phyloP scores from a whole-genome alignment of 1,140 invertebrate species.

The Aphis gossypii region DNA sequence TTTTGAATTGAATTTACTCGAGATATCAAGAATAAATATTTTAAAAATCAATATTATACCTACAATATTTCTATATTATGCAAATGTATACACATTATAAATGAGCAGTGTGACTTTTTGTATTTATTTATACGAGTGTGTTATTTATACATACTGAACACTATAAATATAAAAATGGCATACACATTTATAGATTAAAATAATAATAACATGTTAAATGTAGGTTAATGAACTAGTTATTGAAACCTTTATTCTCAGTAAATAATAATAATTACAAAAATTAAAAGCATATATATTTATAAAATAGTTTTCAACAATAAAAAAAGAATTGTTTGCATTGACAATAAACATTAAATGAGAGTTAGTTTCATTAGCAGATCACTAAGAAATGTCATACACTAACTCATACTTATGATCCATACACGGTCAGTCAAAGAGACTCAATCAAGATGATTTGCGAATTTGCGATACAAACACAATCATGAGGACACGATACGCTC shows the following conservation, averaged over 20 bases:
- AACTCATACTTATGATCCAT: not conserved
- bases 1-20: not conserved
- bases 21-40: not conserved
- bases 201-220: not conserved
- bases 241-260: not conserved
- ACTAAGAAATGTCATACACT: not conserved
- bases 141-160: not conserved
- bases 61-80: not conserved
- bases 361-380: not conserved
- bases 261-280: not conserved
- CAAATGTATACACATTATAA: not conserved
- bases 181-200: not conserved
- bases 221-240: not conserved
- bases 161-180: not conserved
- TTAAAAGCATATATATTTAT: not conserved
- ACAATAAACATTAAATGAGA: too few relatives aligned
- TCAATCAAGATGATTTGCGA: not conserved
- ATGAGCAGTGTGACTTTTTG: not conserved
- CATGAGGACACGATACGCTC: not conserved
- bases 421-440: not conserved
- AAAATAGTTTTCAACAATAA: not conserved
- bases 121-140: not conserved
- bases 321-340: too few relatives aligned
- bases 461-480: not conserved
- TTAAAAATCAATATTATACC: not conserved